phyloP scores from a whole-genome alignment of 2,113 vertebrate genomes.

The Varanus komodoensis region DNA sequence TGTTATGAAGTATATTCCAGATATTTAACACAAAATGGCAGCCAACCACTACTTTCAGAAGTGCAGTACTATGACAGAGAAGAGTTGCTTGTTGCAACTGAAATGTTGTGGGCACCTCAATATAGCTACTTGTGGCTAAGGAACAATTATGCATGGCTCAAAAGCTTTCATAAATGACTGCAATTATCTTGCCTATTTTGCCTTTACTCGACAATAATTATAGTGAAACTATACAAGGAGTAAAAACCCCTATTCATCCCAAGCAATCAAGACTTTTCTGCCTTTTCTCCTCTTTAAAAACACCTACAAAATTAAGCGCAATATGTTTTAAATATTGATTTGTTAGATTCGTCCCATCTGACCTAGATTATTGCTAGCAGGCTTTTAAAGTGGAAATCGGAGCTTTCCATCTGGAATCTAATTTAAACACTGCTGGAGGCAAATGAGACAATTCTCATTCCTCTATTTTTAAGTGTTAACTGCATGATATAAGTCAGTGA shows the following conservation, averaged over 20 bases:
- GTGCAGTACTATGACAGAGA: neutral
- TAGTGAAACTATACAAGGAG: slow-evolving; percentile 17
- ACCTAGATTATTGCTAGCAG: slow-evolving; percentile 33
- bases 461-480: slow-evolving; percentile 45
- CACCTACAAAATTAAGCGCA: slow-evolving; percentile 26
- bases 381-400: slow-evolving; percentile 37
- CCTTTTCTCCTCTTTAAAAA: neutral
- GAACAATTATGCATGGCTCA: neutral
- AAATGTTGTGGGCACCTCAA: neutral
- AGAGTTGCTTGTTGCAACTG: neutral
- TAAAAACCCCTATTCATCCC: slow-evolving; percentile 32
- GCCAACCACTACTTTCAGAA: neutral
- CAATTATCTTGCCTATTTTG: neutral
- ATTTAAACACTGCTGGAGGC: slow-evolving; percentile 56
- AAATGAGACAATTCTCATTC: slow-evolving; percentile 40
- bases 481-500: slow-evolving; percentile 29
- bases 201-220: neutral
- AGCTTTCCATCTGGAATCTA: slow-evolving; percentile 54
- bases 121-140: neutral
- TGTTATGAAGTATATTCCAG: neutral
- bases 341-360: slow-evolving; percentile 16
- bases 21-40: neutral
- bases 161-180: neutral
- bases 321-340: slow-evolving; percentile 44
- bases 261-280: slow-evolving; percentile 21